These are phyloP conservation scores for Nephila pilipes DNA, from an alignment of 1,140 invertebrate genomes.

Conservation along the genomic window DNA sequence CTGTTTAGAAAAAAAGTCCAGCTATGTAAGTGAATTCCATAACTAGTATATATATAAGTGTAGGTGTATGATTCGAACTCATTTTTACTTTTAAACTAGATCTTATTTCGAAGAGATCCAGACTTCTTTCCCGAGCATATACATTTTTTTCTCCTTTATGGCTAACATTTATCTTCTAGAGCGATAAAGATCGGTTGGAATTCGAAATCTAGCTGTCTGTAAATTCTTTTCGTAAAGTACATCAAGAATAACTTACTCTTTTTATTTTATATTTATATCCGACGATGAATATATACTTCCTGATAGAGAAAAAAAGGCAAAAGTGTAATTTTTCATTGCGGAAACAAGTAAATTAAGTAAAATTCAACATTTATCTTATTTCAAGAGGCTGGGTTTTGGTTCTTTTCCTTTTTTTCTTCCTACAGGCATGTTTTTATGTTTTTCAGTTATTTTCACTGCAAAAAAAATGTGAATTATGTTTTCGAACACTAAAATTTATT, in stretches of 20 bases:
- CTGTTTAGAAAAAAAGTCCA: not conserved
- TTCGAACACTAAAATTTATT: no score
- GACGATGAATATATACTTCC: not conserved
- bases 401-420: not conserved
- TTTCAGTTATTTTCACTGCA: no score
- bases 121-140: not conserved
- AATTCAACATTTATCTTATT: not conserved
- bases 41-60: slow-evolving; percentile 12
- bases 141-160: slow-evolving; percentile 15
- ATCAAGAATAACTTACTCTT: not conserved
- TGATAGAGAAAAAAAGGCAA: not conserved
- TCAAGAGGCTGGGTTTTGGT: not conserved
- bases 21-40: not conserved
- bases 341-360: not conserved
- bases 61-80: not conserved
- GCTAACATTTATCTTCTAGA: slow-evolving; percentile 13
- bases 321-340: not conserved
- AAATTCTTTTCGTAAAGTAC: not conserved
- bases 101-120: not conserved
- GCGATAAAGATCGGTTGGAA: not conserved
- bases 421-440: no score
- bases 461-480: no score
- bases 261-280: not conserved
- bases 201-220: not conserved
- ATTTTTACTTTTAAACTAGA: slow-evolving; percentile 1